phyloP scores from a whole-genome alignment of 2,113 vertebrate species.

The Cryptotis parvus region DNA sequence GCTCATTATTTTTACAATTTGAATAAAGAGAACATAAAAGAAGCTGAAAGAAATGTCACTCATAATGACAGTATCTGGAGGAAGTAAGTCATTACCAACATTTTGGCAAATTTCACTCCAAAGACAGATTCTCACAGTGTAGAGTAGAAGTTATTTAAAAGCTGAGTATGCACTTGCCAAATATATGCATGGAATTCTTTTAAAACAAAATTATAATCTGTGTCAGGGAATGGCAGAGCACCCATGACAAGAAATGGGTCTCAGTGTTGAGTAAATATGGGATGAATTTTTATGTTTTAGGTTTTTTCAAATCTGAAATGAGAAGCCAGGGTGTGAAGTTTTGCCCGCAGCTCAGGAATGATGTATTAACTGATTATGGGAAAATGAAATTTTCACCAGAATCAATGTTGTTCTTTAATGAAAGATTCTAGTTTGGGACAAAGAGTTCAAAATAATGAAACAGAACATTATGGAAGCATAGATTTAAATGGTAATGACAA shows the following conservation, averaged over 20 bases:
- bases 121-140: not conserved
- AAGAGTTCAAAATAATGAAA: constrained; percentile 44
- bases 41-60: constrained; percentile 8
- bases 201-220: not conserved
- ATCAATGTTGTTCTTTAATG: not conserved
- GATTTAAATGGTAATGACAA: not conserved
- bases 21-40: not conserved
- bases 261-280: not conserved
- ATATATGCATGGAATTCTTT: not conserved
- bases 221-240: constrained; percentile 8
- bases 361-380: constrained; percentile 11
- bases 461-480: not conserved
- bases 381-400: constrained; percentile 63
- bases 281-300: not conserved
- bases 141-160: constrained; percentile 15
- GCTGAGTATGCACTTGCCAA: not conserved
- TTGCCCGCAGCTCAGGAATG: constrained; percentile 32
- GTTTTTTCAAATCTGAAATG: constrained; percentile 2
- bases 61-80: not conserved
- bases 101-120: constrained; percentile 45
- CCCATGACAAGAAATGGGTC: not conserved
- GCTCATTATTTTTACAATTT: not conserved
- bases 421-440: not conserved
- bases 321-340: not conserved
- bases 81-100: constrained; percentile 11